A percentile compares a stretch with the other conserved stretches of the same genome.
Conservation (phyloP, 2,113 vertebrate genomes). For the Myanophis thanlyinensis region DNA sequence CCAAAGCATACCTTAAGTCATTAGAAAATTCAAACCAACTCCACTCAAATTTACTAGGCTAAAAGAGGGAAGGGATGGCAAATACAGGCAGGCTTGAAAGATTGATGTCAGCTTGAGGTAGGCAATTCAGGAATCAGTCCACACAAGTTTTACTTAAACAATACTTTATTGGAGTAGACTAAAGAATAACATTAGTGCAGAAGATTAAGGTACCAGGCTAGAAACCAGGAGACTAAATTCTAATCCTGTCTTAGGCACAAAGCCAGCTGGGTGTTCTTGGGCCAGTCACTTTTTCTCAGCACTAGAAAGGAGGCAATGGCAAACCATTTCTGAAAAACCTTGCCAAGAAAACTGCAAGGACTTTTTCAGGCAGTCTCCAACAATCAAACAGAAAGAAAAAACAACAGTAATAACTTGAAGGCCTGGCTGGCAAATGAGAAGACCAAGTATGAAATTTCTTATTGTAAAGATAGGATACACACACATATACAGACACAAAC, state of each 20-base stretch:
- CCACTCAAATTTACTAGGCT: background rate
- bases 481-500: background rate
- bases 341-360: no score
- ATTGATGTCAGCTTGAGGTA: background rate
- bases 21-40: background rate
- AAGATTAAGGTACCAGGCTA: no score
- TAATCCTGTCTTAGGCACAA: no score
- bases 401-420: background rate
- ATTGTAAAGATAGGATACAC: background rate
- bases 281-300: no score
- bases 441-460: background rate
- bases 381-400: no score
- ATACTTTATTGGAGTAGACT: background rate
- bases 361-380: no score
- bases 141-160: background rate
- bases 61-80: background rate
- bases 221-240: no score
- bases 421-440: background rate
- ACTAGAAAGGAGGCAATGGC: no score
- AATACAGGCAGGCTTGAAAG: background rate
- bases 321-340: no score
- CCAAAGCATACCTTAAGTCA: background rate
- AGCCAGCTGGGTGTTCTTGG: no score
- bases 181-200: background rate
- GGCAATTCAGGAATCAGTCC: background rate